A percentile compares a stretch with the other conserved stretches of the same genome.
phyloP scores from a whole-genome alignment of 2,797 vertebrate species.

The Channallabes apus region DNA sequence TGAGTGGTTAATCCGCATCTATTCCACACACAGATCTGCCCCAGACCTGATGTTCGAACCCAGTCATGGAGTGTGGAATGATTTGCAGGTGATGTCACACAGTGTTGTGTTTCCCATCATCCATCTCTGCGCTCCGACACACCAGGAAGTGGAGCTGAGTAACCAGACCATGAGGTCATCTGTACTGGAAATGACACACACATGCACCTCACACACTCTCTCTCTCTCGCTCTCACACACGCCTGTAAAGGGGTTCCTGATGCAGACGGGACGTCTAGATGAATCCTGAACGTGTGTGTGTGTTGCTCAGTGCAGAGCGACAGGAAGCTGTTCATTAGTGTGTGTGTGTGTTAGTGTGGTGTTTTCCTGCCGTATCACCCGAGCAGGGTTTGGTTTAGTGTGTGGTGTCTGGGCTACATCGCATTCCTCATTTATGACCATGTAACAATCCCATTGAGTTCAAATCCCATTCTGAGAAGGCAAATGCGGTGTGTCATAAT shows the following conservation, averaged over 20 bases:
- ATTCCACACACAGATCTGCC: background rate
- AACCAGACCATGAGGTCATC: constrained; percentile 39
- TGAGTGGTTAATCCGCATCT: background rate
- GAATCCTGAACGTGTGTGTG: background rate
- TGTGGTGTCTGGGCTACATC: background rate
- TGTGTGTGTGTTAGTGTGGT: background rate
- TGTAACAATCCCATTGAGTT: background rate
- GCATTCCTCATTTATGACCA: background rate
- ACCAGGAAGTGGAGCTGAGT: constrained; percentile 31
- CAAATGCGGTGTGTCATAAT: background rate
- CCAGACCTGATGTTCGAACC: background rate
- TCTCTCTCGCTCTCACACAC: background rate
- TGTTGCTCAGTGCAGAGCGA: background rate
- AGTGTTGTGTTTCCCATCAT: background rate
- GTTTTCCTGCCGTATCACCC: background rate
- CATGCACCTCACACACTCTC: too few species aligned
- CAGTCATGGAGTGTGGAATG: constrained; percentile 12
- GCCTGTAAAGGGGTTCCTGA: background rate
- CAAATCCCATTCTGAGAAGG: background rate
- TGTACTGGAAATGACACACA: constrained; percentile 45
- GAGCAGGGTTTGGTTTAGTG: background rate
- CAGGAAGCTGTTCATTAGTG: background rate
- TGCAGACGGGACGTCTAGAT: background rate
- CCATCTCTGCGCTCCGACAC: constrained; percentile 12
- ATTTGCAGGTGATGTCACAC: constrained; percentile 31